These are phyloP conservation scores for Chrysoperla carnea DNA, from an alignment of 1,140 invertebrate genomes.

Conservation along the genomic window DNA sequence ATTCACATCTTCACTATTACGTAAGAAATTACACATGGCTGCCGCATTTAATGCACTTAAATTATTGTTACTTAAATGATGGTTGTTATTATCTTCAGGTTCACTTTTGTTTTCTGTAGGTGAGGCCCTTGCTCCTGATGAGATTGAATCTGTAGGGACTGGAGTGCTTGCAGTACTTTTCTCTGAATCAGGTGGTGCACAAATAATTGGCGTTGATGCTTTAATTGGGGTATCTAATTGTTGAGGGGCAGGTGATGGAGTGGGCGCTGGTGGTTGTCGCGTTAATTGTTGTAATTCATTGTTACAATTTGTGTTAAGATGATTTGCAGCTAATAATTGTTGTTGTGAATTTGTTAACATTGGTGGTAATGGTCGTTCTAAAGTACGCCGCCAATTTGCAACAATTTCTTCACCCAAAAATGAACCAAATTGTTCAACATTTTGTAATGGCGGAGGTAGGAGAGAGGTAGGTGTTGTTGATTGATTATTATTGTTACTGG, in stretches of 20 bases:
- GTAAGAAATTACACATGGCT: conserved; percentile 23
- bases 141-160: conserved; percentile 10
- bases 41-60: conserved; percentile 30
- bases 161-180: conserved; percentile 21
- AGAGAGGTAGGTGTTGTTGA: conserved; percentile 29
- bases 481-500: conserved; percentile 5
- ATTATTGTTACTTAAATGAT: conserved; percentile 29
- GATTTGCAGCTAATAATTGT: conserved; percentile 8
- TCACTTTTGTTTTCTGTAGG: conserved; percentile 27
- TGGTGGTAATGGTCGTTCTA: conserved; percentile 39
- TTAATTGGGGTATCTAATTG: conserved; percentile 19
- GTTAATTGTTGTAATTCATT: conserved; percentile 2
- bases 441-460: conserved; percentile 39
- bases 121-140: conserved; percentile 10
- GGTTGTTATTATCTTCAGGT: conserved; percentile 36
- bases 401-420: conserved; percentile 60
- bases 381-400: conserved; percentile 53
- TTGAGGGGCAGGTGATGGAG: conserved; percentile 6
- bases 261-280: conserved; percentile 16
- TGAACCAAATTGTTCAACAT: conserved; percentile 49
- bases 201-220: conserved; percentile 22
- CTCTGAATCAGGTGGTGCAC: conserved; percentile 14
- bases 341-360: conserved; percentile 8
- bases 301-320: conserved; percentile 5
- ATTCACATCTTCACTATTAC: conserved; percentile 21